A percentile compares a stretch with the other conserved stretches of the same genome.
These are phyloP conservation scores for Nephrotoma flavescens DNA, from an alignment of 2,888 invertebrate species.

Conservation along the genomic window DNA sequence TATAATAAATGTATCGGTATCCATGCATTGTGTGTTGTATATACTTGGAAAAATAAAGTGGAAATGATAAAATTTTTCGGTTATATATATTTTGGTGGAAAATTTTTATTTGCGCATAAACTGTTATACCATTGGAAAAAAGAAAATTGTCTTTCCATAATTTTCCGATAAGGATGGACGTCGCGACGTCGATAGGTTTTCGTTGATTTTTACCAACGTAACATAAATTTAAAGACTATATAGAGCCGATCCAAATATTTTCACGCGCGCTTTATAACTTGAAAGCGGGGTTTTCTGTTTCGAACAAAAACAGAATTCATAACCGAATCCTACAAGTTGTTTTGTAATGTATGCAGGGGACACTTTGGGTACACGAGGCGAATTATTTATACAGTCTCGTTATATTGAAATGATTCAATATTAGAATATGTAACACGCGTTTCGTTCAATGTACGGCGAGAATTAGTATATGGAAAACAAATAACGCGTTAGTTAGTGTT, in stretches of 20 bases:
- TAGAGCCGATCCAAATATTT: neutral
- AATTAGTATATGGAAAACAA: neutral
- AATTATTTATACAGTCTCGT: neutral
- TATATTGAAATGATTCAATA: neutral
- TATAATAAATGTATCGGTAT: neutral
- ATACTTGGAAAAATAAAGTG: neutral
- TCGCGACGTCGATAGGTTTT: constrained; percentile 28
- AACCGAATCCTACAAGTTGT: neutral
- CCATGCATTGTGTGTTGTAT: neutral
- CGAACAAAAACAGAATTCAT: neutral
- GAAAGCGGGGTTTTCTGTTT: neutral
- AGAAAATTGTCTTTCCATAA: neutral
- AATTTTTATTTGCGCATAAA: neutral
- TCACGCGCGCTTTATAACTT: neutral
- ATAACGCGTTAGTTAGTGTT: neutral
- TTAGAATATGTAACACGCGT: neutral
- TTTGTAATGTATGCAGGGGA: neutral
- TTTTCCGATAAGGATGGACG: constrained; percentile 6
- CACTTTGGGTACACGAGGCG: neutral
- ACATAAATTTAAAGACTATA: constrained; percentile 12
- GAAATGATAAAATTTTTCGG: neutral
- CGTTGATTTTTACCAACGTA: constrained; percentile 28
- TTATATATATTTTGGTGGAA: neutral
- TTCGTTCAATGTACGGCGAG: neutral
- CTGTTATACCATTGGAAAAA: neutral